These are phyloP conservation scores for Nycticryphes semicollaris DNA, from an alignment of 2,113 vertebrate species.

Conservation along the genomic window DNA sequence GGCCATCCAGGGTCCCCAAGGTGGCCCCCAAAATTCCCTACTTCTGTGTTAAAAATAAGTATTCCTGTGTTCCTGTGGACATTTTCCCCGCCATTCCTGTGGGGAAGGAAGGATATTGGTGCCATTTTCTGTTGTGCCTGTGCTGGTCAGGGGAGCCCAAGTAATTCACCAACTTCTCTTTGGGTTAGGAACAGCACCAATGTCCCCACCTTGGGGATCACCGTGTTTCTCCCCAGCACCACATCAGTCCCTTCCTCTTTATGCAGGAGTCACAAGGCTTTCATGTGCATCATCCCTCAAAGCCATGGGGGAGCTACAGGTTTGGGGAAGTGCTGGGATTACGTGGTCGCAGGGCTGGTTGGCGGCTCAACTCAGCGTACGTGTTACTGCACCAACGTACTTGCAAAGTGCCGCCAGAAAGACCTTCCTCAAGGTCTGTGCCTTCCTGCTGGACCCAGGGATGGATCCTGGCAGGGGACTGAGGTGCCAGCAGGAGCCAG, in stretches of 20 bases:
- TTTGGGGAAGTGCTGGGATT: background rate
- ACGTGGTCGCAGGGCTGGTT: rapidly evolving
- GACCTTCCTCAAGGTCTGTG: rapidly evolving
- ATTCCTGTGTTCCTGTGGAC: background rate
- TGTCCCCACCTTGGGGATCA: rapidly evolving
- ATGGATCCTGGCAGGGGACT: rapidly evolving
- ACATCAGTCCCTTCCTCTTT: background rate
- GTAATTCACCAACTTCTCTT: background rate
- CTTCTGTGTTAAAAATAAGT: background rate
- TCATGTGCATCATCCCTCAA: rapidly evolving
- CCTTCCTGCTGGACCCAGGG: background rate
- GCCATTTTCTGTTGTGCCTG: background rate
- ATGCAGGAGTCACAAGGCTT: rapidly evolving
- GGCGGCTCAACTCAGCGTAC: rapidly evolving
- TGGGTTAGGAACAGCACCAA: no score
- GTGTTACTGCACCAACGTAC: rapidly evolving
- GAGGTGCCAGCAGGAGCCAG: background rate
- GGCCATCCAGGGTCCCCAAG: background rate
- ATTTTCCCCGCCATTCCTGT: no score
- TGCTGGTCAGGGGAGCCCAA: background rate
- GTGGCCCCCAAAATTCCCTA: background rate
- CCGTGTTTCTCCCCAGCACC: rapidly evolving
- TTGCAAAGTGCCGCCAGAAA: background rate
- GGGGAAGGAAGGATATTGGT: background rate
- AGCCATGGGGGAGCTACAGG: background rate